phyloP scores from a whole-genome alignment of 2,888 invertebrate genomes.

The Sesia bembeciformis region DNA sequence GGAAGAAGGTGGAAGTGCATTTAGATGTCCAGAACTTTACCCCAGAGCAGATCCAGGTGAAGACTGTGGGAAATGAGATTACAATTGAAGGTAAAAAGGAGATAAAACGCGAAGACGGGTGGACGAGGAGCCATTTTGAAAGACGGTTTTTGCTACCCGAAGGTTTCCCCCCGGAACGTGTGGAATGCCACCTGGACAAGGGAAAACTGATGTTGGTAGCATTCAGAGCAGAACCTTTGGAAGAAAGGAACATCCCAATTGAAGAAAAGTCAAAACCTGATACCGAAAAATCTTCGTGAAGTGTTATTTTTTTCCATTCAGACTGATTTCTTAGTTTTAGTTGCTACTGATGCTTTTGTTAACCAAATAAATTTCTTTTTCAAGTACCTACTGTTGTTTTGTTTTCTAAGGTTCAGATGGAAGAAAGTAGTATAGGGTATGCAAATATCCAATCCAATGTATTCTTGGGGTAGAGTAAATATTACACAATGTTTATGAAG shows the following conservation, averaged over 20 bases:
- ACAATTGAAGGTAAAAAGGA: slow-evolving; percentile 87
- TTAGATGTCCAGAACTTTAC: slow-evolving; percentile 85
- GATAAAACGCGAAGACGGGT: slow-evolving; percentile 83
- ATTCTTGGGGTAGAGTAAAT: too few relatives aligned
- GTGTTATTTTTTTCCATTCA: neutral
- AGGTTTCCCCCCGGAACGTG: slow-evolving; percentile 82
- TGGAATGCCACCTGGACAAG: slow-evolving; percentile 84
- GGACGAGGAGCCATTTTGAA: slow-evolving; percentile 83
- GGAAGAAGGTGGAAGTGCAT: slow-evolving; percentile 81
- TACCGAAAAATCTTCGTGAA: neutral
- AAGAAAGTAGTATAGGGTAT: too few relatives aligned
- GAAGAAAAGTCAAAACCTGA: slow-evolving; percentile 29
- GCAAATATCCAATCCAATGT: too few relatives aligned
- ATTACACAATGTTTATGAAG: too few relatives aligned
- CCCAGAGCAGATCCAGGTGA: slow-evolving; percentile 86
- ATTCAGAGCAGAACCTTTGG: slow-evolving; percentile 62
- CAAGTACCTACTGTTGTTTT: neutral
- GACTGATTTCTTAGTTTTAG: neutral
- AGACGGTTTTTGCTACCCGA: slow-evolving; percentile 84
- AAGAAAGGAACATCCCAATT: slow-evolving; percentile 46
- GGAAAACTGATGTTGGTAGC: slow-evolving; percentile 82
- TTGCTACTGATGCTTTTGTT: neutral
- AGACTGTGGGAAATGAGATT: slow-evolving; percentile 81
- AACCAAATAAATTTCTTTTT: neutral
- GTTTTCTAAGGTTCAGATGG: neutral